phyloP scores from a whole-genome alignment of 2,113 vertebrate species.

The Astur gentilis region DNA sequence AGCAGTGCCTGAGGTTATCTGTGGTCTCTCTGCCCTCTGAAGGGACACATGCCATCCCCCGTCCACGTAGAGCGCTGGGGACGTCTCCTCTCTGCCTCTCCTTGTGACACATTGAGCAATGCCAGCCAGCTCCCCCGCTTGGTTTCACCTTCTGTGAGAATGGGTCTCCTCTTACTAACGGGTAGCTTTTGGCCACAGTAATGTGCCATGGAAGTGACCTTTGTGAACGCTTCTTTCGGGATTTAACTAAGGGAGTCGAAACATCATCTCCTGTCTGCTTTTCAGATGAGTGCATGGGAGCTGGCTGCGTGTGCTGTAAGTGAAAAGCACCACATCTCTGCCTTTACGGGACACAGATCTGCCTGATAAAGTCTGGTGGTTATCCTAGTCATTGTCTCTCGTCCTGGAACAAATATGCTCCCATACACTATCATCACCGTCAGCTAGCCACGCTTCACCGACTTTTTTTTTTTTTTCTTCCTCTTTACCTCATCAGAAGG shows the following conservation, averaged over 20 bases:
- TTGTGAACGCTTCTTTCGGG: not conserved
- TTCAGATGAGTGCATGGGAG: not conserved
- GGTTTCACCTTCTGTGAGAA: not conserved
- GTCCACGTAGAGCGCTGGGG: not conserved
- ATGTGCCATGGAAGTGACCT: not conserved
- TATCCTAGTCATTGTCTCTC: not conserved
- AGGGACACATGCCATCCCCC: not conserved
- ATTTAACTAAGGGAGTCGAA: not conserved
- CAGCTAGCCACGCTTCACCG: not conserved
- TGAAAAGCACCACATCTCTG: not conserved
- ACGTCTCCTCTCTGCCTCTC: not conserved
- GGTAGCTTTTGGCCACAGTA: not conserved
- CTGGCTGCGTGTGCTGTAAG: not conserved
- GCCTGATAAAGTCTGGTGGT: not conserved
- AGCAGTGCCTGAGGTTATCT: conserved; percentile 5
- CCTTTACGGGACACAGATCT: not conserved
- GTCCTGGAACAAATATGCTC: not conserved
- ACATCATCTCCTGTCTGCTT: not conserved
- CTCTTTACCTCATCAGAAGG: not conserved
- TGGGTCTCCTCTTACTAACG: not conserved
- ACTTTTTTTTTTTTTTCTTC: not conserved
- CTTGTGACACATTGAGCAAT: not conserved
- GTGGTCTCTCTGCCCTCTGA: not conserved
- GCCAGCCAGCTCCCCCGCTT: not conserved
- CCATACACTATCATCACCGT: not conserved